Conservation (phyloP, 2,888 invertebrate species). For the Rhamphomyia laevipes region DNA sequence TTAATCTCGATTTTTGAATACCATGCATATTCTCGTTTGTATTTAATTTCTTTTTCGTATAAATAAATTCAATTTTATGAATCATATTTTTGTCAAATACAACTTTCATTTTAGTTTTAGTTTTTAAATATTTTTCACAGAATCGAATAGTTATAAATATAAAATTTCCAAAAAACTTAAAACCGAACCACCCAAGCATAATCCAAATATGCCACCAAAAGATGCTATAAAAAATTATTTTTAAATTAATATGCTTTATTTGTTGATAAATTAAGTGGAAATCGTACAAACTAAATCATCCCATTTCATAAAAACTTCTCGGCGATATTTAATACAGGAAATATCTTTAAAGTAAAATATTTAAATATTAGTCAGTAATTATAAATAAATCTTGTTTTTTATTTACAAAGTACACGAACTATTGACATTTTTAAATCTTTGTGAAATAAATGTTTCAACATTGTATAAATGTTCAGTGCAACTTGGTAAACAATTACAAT, state of each 20-base stretch:
- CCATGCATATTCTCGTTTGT: no score
- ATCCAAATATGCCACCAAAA: constrained; percentile 49
- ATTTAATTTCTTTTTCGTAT: no score
- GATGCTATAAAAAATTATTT: constrained; percentile 38
- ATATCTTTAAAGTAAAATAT: constrained; percentile 33
- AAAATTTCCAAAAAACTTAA: constrained; percentile 46
- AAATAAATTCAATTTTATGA: no score
- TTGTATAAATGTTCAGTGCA: constrained; percentile 15
- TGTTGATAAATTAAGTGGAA: not conserved
- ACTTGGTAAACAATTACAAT: constrained; percentile 18
- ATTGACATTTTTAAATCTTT: constrained; percentile 5
- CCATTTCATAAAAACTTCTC: constrained; percentile 43
- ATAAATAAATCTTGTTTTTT: no score
- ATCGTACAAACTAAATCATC: constrained; percentile 43
- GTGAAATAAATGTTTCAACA: constrained; percentile 9
- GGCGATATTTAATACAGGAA: constrained; percentile 43
- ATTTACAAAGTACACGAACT: not conserved
- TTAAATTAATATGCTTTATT: not conserved
- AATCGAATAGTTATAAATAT: constrained; percentile 28
- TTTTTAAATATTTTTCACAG: constrained; percentile 7
- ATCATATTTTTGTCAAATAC: no score
- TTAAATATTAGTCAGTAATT: not conserved
- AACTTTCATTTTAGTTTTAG: constrained; percentile 2
- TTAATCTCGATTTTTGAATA: no score
- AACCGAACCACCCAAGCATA: constrained; percentile 50